A percentile compares a stretch with the other conserved stretches of the same genome.
Evolutionary conservation across 2,888 invertebrate genomes (phyloP).

Genomic region (Salticus scenicus): DNA sequence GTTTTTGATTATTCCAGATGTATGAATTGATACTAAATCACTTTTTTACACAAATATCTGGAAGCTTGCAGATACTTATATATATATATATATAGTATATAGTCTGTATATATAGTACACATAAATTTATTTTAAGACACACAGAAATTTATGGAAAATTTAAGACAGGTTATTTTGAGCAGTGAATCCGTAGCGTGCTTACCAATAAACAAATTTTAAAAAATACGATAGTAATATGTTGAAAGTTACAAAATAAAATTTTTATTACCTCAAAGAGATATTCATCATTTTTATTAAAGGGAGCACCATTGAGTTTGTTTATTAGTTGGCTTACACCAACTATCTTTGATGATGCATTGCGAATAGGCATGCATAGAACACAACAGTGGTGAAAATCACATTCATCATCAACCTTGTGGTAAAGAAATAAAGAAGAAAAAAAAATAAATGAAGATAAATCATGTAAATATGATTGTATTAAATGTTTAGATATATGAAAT

Average conservation of each 20-base stretch:
- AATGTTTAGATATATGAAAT: no score
- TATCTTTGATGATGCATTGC: slow-evolving; percentile 92
- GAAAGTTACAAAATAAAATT: not conserved
- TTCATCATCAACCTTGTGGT: slow-evolving; percentile 81
- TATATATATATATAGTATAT: no score
- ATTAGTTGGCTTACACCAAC: slow-evolving; percentile 94
- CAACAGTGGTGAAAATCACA: slow-evolving; percentile 89
- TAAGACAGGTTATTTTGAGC: no score
- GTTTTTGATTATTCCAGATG: no score
- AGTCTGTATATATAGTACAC: no score
- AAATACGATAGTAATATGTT: slow-evolving; percentile 2
- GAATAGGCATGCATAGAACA: slow-evolving; percentile 96
- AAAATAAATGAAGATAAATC: no score
- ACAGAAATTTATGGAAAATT: no score
- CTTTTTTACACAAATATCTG: no score
- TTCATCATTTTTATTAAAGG: slow-evolving; percentile 95
- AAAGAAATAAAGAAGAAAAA: not conserved
- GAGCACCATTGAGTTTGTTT: slow-evolving; percentile 92
- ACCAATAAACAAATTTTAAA: not conserved
- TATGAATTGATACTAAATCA: no score
- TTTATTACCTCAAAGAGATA: slow-evolving; percentile 88
- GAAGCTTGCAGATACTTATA: no score
- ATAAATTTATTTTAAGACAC: no score
- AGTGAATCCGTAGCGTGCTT: no score
- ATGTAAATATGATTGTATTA: not conserved